phyloP scores from a whole-genome alignment of 2,113 vertebrate species.

The Lamprologus tigripictilis region DNA sequence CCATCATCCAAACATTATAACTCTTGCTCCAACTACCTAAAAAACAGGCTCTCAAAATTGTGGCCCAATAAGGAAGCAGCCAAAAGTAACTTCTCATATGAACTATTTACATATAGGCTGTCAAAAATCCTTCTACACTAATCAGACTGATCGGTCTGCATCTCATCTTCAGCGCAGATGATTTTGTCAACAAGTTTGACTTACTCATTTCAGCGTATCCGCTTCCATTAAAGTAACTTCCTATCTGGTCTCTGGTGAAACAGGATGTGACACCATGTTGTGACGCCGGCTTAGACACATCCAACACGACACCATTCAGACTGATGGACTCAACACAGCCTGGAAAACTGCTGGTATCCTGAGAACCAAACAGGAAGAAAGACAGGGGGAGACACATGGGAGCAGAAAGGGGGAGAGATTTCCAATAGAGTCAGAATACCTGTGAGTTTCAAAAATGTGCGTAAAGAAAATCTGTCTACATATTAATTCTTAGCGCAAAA shows the following conservation, averaged over 20 bases:
- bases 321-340: slow-evolving; percentile 78
- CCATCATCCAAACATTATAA: background rate
- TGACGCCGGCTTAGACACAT: slow-evolving; percentile 57
- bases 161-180: background rate
- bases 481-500: background rate
- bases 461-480: fast-evolving
- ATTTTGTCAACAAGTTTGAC: background rate
- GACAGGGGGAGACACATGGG: background rate
- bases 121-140: background rate
- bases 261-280: slow-evolving; percentile 73
- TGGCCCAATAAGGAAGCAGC: background rate
- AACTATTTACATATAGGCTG: background rate
- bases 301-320: slow-evolving; percentile 73
- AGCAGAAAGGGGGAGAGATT: background rate
- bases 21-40: background rate
- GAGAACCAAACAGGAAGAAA: background rate
- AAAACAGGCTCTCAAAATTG: background rate
- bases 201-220: slow-evolving; percentile 84
- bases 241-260: slow-evolving; percentile 75
- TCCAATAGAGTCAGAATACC: background rate
- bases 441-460: background rate
- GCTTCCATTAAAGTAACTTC: slow-evolving; percentile 86
- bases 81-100: background rate
- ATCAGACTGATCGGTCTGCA: background rate
- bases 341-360: slow-evolving; percentile 83